phyloP scores from a whole-genome alignment of 2,113 vertebrate genomes.

The Vulpes vulpes region DNA sequence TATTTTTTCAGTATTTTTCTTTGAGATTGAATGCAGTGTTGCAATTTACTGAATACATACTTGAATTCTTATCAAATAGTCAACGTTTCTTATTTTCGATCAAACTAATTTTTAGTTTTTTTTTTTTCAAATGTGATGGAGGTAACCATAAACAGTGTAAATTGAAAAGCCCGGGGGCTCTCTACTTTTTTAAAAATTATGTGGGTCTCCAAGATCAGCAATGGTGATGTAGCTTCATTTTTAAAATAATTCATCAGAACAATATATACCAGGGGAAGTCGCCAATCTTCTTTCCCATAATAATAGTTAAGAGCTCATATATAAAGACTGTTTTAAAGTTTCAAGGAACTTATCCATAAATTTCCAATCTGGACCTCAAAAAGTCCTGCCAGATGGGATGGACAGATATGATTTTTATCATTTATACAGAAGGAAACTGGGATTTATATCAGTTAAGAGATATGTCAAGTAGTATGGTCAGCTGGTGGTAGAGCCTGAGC shows the following conservation, averaged over 20 bases:
- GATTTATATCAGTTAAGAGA: neutral
- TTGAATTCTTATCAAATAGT: slow-evolving; percentile 31
- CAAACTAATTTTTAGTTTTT: slow-evolving; percentile 13
- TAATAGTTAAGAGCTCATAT: neutral
- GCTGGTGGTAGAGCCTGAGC: neutral
- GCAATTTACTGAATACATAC: slow-evolving; percentile 29
- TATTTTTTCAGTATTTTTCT: neutral
- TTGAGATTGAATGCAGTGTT: neutral
- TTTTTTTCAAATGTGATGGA: neutral
- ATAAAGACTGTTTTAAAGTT: neutral
- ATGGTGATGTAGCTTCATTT: neutral
- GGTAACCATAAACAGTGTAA: neutral
- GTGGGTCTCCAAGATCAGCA: neutral
- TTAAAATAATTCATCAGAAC: neutral
- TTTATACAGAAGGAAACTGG: neutral
- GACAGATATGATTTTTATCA: neutral
- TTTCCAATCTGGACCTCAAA: neutral
- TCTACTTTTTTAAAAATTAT: neutral
- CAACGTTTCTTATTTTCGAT: neutral
- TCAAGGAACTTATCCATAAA: neutral
- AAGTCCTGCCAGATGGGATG: neutral
- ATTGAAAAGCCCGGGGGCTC: neutral
- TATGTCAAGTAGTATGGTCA: neutral
- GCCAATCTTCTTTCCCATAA: neutral
- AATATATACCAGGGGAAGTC: neutral